Percentiles rank a stretch among this genome's conserved stretches.
phyloP scores from a whole-genome alignment of 2,888 invertebrate species.

The Macroteleia sp. region DNA sequence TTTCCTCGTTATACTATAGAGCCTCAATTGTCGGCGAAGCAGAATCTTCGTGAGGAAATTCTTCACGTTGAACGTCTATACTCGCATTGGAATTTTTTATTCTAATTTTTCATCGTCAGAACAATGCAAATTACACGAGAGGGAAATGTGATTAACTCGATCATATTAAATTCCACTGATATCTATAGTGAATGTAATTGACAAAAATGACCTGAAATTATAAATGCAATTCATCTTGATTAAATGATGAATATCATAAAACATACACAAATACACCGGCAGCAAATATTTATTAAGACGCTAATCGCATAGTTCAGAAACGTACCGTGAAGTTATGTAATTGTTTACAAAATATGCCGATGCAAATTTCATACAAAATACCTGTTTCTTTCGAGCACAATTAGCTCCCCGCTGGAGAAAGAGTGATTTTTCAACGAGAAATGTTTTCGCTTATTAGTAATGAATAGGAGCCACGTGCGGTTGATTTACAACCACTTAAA shows the following conservation, averaged over 20 bases:
- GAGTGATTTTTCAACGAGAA: conserved; percentile 53
- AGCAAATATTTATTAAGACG: conserved; percentile 25
- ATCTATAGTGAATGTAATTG: background rate
- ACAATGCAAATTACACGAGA: too few relatives aligned
- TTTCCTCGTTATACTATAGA: conserved; percentile 61
- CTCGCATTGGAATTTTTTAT: conserved; percentile 28
- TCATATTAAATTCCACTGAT: background rate
- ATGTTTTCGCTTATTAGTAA: conserved; percentile 13
- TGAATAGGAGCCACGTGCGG: conserved; percentile 66
- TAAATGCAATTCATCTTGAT: background rate
- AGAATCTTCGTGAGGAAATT: conserved; percentile 60
- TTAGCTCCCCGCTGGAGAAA: conserved; percentile 71
- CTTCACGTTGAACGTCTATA: conserved; percentile 40
- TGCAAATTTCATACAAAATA: conserved; percentile 22
- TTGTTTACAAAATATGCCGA: conserved; percentile 36
- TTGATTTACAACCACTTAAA: conserved; percentile 74
- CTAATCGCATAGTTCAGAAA: conserved; percentile 17
- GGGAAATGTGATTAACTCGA: background rate
- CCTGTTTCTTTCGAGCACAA: conserved; percentile 72
- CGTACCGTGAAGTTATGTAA: conserved; percentile 27
- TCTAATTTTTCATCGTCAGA: conserved; percentile 12
- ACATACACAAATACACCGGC: conserved; percentile 8
- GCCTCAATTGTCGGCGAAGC: conserved; percentile 58
- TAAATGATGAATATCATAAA: conserved; percentile 15
- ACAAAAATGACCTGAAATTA: background rate